Base-by-base conservation (phyloP, 2,113 vertebrate genomes). In the Chrysemys picta region DNA sequence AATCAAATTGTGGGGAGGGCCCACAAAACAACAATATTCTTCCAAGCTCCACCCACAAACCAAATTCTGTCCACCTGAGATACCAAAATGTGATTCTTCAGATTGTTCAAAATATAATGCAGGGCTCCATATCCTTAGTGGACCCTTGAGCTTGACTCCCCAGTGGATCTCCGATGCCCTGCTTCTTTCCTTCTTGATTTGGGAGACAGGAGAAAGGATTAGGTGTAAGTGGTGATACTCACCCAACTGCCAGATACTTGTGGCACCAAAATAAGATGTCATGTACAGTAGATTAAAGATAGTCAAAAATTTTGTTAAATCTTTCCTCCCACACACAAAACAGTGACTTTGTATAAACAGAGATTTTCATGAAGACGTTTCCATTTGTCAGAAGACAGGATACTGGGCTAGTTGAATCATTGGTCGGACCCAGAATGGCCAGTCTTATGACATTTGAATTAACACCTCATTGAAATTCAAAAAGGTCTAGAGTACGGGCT, bases 151-250 rank as follows among this genome's bases (percentile, higher is more conserved):
- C 57, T 59, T 59, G 57, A 29, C 57, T 59, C 11, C 57, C 11
- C 56, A 59, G 57, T 29, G 27, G 27, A 5, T 59, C 50, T 85
- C 82, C 25, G 59, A 38, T 3, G 16, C 88, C 57, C 31, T 54
- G 11, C 8, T 79, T 24, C 4, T n/a, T 83, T 47, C 52, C 72
- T 47, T 50, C n/a, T 42, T 2, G 1, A n/a, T 79, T 42, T 35
- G 42, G 59, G 38, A 9, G 53, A 75, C 8, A 1, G 4, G 31
- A 11, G 21, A 79, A 29, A 12, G 25, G 1, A 11, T 45, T 38
- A 10, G n/a, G 19, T 31, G 27, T 47, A 8, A 93, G 57, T 0
- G 0, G 35, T 50, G 14, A 59, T 22, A 3, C 5, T 8, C 42
- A 54, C 53, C 21, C 21, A 54, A 54, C 21, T 22, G 21, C 7